A percentile compares a stretch with the other conserved stretches of the same genome.
Conservation (phyloP, 2,113 vertebrate species). For the Falcunculus frontatus region DNA sequence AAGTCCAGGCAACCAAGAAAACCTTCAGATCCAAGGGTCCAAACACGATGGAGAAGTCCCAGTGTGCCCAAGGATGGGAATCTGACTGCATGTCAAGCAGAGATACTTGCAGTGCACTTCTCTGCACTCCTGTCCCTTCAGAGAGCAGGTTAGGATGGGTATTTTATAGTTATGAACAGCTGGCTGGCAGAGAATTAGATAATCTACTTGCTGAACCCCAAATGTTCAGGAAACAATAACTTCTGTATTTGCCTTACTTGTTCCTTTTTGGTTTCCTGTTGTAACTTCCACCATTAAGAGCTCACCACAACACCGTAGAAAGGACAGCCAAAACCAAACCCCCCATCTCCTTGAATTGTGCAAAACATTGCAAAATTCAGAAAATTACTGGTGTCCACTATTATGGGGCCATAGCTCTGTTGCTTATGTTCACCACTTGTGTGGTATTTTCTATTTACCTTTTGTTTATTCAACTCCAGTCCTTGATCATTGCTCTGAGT, state of each 20-base stretch:
- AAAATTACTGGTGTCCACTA: background rate
- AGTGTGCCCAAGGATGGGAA: background rate
- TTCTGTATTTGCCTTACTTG: background rate
- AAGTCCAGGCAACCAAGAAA: background rate
- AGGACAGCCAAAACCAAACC: background rate
- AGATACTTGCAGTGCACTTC: background rate
- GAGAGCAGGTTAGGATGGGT: background rate
- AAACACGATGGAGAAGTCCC: background rate
- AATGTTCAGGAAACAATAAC: background rate
- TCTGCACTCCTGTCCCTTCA: background rate
- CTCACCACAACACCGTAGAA: background rate
- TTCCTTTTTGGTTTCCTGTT: background rate
- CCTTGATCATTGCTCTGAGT: background rate
- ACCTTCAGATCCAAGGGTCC: background rate
- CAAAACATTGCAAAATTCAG: background rate
- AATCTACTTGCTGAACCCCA: background rate
- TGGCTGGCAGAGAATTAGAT: background rate
- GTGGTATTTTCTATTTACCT: background rate
- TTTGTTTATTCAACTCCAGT: background rate
- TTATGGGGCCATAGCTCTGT: background rate
- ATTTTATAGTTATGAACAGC: background rate
- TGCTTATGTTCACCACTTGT: background rate
- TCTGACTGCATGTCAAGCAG: background rate
- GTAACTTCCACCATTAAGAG: background rate
- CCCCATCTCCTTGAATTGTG: background rate